Base-by-base conservation (phyloP, 1,140 invertebrate genomes). In the Apis florea region DNA sequence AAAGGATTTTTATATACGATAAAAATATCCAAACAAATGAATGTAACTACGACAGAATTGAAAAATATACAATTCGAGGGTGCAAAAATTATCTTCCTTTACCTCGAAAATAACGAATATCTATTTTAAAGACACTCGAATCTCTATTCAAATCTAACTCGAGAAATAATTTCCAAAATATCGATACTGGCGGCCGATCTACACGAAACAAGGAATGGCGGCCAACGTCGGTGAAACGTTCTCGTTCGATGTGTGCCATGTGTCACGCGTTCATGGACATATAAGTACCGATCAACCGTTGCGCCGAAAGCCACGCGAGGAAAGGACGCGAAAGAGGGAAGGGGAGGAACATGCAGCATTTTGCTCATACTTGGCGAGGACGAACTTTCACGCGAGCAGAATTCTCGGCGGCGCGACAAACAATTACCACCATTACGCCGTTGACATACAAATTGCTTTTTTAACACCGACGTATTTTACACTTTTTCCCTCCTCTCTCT, bases 361-460 rank as follows among this genome's bases (percentile, higher is more conserved):
- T 83, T 87, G 71, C 54, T 86, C 85, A 88, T 87, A 88, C 85
- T 88, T 83, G 85, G 86, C 86, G 70, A 84, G 83, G 71, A 83
- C 82, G 73, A 61, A 87, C 86, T 87, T 87, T 87, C 86, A 84
- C 86, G 82, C 71, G 47, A 49, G 63, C 72, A 64, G 83, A 74
- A 76, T 75, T 73, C 81, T 68, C 56, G 76, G 31, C 85, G 80
- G 49, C 80, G 80, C 63, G 80, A 83, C 75, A 68, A 83, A 85
- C 56, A 73, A 66, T 76, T 70, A 74, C 61, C 69, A 58, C 31
- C 76, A 54, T 77, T 79, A 70, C 59, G 31, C 11, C 51, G n/a
- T 19, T 63, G 81, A 71, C 61, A 59, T 72, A 72, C 82, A 72
- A 83, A 72, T 79, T 83, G 68, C 53, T 78, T 72, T 78, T 83